Conservation (phyloP, 2,888 invertebrate species). For the Rapana venosa region DNA sequence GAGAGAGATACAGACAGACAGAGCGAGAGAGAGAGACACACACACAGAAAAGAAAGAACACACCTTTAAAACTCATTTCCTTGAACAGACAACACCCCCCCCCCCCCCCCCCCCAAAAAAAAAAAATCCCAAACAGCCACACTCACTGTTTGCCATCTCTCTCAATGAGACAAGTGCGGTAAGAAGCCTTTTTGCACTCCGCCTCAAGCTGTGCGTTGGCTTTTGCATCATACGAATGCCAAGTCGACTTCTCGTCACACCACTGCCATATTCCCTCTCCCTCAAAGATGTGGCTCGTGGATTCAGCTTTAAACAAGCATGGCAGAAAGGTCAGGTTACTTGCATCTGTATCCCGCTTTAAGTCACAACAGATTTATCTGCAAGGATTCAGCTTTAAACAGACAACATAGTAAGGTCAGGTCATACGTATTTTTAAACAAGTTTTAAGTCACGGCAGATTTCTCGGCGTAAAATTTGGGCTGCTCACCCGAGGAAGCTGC, state of each 20-base stretch:
- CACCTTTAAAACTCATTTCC: not conserved
- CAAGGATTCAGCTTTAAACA: too few species aligned
- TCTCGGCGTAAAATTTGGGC: too few species aligned
- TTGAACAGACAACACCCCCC: not conserved
- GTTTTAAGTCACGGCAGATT: too few species aligned
- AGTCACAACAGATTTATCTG: too few species aligned
- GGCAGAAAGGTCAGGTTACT: too few species aligned
- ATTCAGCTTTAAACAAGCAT: not conserved
- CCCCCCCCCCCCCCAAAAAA: not conserved
- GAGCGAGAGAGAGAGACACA: too few species aligned
- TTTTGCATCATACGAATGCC: slow-evolving; percentile 14
- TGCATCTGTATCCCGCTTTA: too few species aligned
- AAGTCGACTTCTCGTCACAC: not conserved
- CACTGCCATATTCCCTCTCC: slow-evolving; percentile 35
- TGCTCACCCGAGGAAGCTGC: too few species aligned
- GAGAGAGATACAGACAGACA: too few species aligned
- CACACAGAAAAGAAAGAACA: not conserved
- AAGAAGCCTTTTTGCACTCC: not conserved
- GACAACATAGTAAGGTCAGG: too few species aligned
- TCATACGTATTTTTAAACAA: too few species aligned
- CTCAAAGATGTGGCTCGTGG: not conserved
- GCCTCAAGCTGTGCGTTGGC: slow-evolving; percentile 22
- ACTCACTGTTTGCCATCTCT: slow-evolving; percentile 40
- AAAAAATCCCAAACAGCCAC: not conserved
- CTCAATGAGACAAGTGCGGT: not conserved